A percentile compares a stretch with the other conserved stretches of the same genome.
phyloP scores from a whole-genome alignment of 2,797 vertebrate genomes.

The Diglossa cyanea region DNA sequence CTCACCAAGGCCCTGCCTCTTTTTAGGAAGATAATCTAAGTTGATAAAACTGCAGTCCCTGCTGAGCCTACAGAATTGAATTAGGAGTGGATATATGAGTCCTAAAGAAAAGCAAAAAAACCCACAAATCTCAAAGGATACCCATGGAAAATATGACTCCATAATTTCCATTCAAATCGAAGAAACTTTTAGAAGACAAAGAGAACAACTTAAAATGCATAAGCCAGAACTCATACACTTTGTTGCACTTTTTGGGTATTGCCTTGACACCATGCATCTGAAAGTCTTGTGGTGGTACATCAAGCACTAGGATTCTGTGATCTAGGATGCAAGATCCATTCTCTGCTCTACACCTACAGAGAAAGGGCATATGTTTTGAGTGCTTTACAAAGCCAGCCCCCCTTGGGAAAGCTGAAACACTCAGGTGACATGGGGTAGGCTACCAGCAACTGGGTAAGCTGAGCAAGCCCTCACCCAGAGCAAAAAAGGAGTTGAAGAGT shows the following conservation, averaged over 20 bases:
- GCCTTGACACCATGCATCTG: background rate
- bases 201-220: background rate
- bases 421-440: fast-evolving
- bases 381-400: background rate
- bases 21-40: constrained; percentile 41
- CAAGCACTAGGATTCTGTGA: background rate
- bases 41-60: constrained; percentile 34
- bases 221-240: background rate
- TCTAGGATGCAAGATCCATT: background rate
- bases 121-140: background rate
- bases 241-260: background rate
- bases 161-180: background rate
- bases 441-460: background rate
- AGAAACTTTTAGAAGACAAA: background rate
- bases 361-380: fast-evolving
- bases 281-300: fast-evolving
- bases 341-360: background rate
- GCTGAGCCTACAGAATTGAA: constrained; percentile 14
- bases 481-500: background rate
- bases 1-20: constrained; percentile 27
- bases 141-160: background rate
- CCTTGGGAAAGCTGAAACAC: background rate
- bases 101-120: background rate
- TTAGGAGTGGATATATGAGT: background rate
- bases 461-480: background rate